Conservation (phyloP, 2,113 vertebrate species). For the Hirundichthys speculiger region DNA sequence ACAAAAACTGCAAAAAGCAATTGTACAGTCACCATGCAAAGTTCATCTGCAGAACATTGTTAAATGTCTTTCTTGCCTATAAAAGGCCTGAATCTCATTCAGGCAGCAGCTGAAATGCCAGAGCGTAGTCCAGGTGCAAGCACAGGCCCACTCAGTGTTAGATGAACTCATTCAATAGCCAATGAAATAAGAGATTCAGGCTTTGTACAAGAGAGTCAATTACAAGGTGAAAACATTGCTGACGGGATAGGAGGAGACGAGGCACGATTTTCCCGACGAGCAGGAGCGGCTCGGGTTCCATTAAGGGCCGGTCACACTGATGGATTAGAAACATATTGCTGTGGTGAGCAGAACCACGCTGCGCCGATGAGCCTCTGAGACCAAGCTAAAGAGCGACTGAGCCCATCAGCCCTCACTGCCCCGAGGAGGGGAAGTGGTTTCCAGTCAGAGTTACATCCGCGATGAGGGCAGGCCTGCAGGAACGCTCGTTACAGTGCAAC, state of each 20-base stretch:
- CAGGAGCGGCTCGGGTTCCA: slow-evolving; percentile 36
- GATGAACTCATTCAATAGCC: slow-evolving; percentile 22
- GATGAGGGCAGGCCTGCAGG: too few relatives aligned
- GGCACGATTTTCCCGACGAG: slow-evolving; percentile 15
- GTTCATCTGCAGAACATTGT: slow-evolving; percentile 9
- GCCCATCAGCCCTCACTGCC: slow-evolving; percentile 30
- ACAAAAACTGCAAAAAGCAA: slow-evolving; percentile 17
- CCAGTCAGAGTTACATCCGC: too few relatives aligned
- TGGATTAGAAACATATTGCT: slow-evolving; percentile 42
- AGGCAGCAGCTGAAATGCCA: neutral
- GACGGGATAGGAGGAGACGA: slow-evolving; percentile 21
- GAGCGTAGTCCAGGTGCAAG: neutral
- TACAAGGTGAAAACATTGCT: slow-evolving; percentile 22
- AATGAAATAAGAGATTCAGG: slow-evolving; percentile 24
- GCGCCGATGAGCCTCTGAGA: neutral
- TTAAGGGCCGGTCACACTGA: slow-evolving; percentile 42
- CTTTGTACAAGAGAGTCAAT: slow-evolving; percentile 28
- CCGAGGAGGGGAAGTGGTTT: neutral
- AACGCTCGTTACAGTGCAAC: slow-evolving; percentile 5
- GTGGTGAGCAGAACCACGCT: slow-evolving; percentile 14
- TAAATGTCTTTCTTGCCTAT: slow-evolving; percentile 17
- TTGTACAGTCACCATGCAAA: slow-evolving; percentile 5
- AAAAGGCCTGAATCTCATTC: neutral
- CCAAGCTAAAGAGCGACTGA: slow-evolving; percentile 1
- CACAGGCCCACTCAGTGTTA: slow-evolving; percentile 11